Conservation (phyloP, 1,140 invertebrate genomes). For the Sweltsa coloradensis region DNA sequence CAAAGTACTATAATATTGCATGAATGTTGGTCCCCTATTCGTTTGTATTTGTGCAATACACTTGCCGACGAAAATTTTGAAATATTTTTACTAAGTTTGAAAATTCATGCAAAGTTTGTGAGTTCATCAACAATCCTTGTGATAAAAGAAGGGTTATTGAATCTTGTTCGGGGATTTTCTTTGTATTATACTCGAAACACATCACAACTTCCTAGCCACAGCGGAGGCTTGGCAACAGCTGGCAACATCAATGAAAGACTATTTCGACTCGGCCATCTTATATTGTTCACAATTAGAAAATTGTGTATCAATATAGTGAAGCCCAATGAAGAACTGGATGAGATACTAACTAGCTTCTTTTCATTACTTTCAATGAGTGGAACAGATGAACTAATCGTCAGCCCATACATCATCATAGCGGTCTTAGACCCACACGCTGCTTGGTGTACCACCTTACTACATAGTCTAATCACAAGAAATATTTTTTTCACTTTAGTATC, state of each 20-base stretch:
- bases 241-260: neutral
- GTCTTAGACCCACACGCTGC: constrained; percentile 2
- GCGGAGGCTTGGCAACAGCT: neutral
- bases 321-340: constrained; percentile 7
- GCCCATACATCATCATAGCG: neutral
- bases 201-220: neutral
- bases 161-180: constrained; percentile 1
- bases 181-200: neutral
- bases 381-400: neutral
- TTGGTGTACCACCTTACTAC: constrained; percentile 3
- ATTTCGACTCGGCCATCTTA: neutral
- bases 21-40: neutral
- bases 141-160: constrained; percentile 5
- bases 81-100: neutral
- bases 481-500: neutral
- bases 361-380: constrained; percentile 1
- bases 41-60: neutral
- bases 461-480: constrained; percentile 3
- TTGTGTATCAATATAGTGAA: too few relatives aligned
- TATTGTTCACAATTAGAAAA: neutral
- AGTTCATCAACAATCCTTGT: neutral
- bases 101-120: constrained; percentile 7
- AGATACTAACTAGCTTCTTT: neutral
- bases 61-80: neutral
- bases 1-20: neutral